Conservation (phyloP, 1,140 invertebrate species). For the Camponotus floridanus region DNA sequence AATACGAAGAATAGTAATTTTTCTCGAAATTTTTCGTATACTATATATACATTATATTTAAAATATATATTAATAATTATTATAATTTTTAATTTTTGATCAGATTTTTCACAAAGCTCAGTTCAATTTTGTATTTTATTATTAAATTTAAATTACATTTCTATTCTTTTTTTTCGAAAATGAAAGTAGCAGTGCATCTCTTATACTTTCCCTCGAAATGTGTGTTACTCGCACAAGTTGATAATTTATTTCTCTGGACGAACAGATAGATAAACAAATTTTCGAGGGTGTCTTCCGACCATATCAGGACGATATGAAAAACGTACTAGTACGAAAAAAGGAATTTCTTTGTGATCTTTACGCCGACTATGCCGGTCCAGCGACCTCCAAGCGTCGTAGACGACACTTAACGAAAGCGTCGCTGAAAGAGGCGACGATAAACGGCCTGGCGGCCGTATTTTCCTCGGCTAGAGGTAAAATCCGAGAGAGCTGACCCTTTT, state of each 20-base stretch:
- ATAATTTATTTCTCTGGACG: neutral
- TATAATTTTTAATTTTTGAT: no score
- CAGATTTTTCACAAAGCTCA: no score
- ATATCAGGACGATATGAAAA: neutral
- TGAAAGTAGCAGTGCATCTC: neutral
- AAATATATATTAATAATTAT: no score
- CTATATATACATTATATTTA: no score
- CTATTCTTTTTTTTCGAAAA: neutral
- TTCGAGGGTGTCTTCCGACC: neutral
- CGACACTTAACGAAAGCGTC: slow-evolving; percentile 72
- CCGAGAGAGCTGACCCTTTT: slow-evolving; percentile 29
- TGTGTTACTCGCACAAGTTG: neutral
- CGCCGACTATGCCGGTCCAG: slow-evolving; percentile 5
- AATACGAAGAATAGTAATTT: no score
- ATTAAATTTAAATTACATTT: neutral
- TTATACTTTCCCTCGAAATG: neutral
- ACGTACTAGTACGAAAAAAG: slow-evolving; percentile 19
- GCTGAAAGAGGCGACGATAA: slow-evolving; percentile 66
- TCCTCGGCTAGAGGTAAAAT: slow-evolving; percentile 49
- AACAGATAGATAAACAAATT: slow-evolving; percentile 22
- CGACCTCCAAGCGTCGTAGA: slow-evolving; percentile 63
- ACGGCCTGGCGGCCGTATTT: slow-evolving; percentile 38
- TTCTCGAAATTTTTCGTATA: no score
- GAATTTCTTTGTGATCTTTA: neutral
- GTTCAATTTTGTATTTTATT: no score